These are phyloP conservation scores for Boloria euphrosyne DNA, from an alignment of 2,888 invertebrate genomes.

Conservation along the genomic window DNA sequence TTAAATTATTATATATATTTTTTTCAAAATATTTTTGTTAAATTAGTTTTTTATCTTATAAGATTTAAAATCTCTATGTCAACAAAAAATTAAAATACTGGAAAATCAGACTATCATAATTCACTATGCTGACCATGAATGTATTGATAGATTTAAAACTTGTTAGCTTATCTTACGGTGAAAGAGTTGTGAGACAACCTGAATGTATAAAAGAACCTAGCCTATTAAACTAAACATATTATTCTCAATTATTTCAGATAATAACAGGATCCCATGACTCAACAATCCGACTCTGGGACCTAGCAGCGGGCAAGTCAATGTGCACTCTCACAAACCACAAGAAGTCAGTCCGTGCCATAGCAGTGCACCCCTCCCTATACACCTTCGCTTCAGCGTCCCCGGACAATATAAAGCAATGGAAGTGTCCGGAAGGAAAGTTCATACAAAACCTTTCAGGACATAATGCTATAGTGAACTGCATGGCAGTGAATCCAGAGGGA, in stretches of 20 bases:
- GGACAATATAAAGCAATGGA: slow-evolving; percentile 99
- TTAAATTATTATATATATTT: no score
- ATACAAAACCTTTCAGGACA: slow-evolving; percentile 99
- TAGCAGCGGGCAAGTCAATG: slow-evolving; percentile 96
- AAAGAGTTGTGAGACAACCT: no score
- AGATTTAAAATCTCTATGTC: no score
- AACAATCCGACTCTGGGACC: slow-evolving; percentile 98
- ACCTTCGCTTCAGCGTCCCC: slow-evolving; percentile 99
- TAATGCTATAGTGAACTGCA: slow-evolving; percentile 97
- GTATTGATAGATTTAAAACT: no score
- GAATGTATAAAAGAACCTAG: no score
- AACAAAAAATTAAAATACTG: no score
- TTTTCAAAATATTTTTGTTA: no score
- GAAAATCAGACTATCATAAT: no score
- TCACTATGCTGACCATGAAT: no score
- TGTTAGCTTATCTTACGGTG: no score
- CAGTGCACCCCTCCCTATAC: slow-evolving; percentile 89
- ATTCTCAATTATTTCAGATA: slow-evolving; percentile 79
- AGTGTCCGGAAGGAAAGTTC: slow-evolving; percentile 98
- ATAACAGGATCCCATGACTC: slow-evolving; percentile 98
- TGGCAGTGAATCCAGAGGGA: slow-evolving; percentile 96
- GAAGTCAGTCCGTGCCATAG: slow-evolving; percentile 93
- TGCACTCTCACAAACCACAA: slow-evolving; percentile 99
- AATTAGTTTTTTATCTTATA: no score
- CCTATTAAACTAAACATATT: neutral